phyloP scores from a whole-genome alignment of 2,113 vertebrate genomes.

The Strigops habroptila region DNA sequence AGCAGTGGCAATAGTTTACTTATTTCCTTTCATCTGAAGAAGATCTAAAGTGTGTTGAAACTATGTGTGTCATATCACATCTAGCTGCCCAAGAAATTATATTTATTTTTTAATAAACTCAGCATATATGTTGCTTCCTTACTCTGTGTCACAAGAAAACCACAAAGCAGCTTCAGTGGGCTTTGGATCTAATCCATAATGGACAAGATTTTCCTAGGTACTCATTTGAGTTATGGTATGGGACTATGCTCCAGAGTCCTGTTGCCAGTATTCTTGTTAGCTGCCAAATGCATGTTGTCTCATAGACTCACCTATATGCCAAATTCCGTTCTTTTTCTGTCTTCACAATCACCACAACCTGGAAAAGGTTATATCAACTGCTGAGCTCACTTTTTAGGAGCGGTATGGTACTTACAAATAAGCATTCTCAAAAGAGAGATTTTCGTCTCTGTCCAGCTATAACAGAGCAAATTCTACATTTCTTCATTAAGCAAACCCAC shows the following conservation, averaged over 20 bases:
- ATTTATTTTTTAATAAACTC: not conserved
- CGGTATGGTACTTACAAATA: not conserved
- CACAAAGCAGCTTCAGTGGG: not conserved
- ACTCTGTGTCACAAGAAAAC: not conserved
- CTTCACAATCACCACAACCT: not conserved
- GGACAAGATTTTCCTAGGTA: not conserved
- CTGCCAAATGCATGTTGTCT: not conserved
- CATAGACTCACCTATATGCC: rapidly evolving
- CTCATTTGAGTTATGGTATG: not conserved
- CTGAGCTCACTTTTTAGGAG: not conserved
- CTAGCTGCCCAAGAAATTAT: not conserved
- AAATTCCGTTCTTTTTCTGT: not conserved
- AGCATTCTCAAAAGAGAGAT: not conserved
- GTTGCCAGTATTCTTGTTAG: not conserved
- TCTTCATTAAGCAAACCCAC: not conserved
- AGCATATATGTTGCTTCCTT: not conserved
- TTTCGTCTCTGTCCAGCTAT: not conserved
- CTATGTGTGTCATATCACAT: not conserved
- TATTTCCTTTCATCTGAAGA: not conserved
- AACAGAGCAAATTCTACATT: not conserved
- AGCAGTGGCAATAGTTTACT: not conserved
- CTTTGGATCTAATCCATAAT: not conserved
- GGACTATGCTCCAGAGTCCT: not conserved
- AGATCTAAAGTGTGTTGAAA: not conserved
- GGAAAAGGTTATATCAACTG: not conserved